phyloP scores from a whole-genome alignment of 2,797 vertebrate species.

The Centropyge bicolor region DNA sequence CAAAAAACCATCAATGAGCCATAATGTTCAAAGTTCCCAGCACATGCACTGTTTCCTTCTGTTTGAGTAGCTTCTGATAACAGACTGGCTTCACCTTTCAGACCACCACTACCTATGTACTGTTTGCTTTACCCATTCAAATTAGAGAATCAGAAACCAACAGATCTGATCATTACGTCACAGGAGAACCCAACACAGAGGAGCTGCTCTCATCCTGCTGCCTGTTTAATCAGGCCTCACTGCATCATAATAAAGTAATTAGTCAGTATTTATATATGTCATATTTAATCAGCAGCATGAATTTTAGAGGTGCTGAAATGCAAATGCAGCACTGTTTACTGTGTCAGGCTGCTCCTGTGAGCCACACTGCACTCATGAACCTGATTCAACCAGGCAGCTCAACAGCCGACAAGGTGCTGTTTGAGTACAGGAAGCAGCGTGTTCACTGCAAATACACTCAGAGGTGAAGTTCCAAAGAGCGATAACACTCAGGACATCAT shows the following conservation, averaged over 20 bases:
- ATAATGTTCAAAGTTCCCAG: too few relatives aligned
- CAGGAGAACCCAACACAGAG: neutral
- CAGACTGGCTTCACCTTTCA: too few relatives aligned
- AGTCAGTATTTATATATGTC: constrained; percentile 37
- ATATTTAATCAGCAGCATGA: constrained; percentile 32
- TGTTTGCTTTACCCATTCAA: neutral
- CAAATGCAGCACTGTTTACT: constrained; percentile 18
- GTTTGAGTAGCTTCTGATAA: too few relatives aligned
- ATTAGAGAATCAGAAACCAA: neutral
- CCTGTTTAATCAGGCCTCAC: constrained; percentile 45
- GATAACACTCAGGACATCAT: neutral
- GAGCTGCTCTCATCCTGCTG: constrained; percentile 11
- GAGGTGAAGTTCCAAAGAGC: neutral
- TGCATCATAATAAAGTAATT: constrained; percentile 45
- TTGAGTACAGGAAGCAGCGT: neutral
- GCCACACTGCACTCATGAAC: neutral
- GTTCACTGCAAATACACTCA: neutral
- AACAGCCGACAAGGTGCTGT: neutral
- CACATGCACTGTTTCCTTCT: too few relatives aligned
- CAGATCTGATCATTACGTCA: neutral
- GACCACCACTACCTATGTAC: neutral
- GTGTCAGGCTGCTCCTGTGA: constrained; percentile 14
- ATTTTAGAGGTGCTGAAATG: constrained; percentile 30
- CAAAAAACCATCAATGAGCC: too few relatives aligned
- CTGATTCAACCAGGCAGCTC: constrained; percentile 18